Base-by-base conservation (phyloP, 2,113 vertebrate genomes). In the Anguilla rostrata region DNA sequence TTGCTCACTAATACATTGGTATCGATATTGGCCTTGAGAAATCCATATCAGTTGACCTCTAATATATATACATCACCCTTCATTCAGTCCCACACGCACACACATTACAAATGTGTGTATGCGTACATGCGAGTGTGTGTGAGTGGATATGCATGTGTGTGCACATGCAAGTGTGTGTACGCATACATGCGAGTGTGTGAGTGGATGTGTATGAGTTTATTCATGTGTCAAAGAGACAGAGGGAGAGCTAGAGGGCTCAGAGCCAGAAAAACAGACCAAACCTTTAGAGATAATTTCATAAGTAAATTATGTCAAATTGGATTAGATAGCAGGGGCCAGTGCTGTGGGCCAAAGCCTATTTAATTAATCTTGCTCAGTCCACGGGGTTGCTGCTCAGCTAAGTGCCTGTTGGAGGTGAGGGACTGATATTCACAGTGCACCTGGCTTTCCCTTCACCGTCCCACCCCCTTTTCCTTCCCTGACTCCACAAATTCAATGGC, bases 241-340 rank as follows among this genome's bases (percentile, higher is more conserved):
- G 29, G 71, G 71, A 66, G 60, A 75, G n/a, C n/a, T 29, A 75
- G 22, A 16, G 15, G 43, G 39, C 39, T 41, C 43, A 40, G 15
- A 0, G 39, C 83, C 29, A 39, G 26, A 43, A 43, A 12, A 11
- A 66, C 16, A 81, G 78, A 81, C 22, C 22, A 81, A 39, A 57
- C 20, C 9, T 43, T 81, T 9, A 15, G n/a, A n/a, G 56, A 81
- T 82, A 82, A 57, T 41, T 87, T 56, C 49, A 49, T 83, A 87
- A 83, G 63, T 78, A 71, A 79, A 87, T 87, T 83, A 87, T 29
- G 16, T 53, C 34, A 87, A 83, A 79, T 79, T 87, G 86, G 39
- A 87, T 87, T 79, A 83, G 49, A 60, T 79, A 26, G 39, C 60
- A 75, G 83, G 60, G 60, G 60, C 39, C 40, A 39, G 78, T 9